Base-by-base conservation (phyloP, 2,888 invertebrate genomes). In the Branchipolynoe longqiensis region DNA sequence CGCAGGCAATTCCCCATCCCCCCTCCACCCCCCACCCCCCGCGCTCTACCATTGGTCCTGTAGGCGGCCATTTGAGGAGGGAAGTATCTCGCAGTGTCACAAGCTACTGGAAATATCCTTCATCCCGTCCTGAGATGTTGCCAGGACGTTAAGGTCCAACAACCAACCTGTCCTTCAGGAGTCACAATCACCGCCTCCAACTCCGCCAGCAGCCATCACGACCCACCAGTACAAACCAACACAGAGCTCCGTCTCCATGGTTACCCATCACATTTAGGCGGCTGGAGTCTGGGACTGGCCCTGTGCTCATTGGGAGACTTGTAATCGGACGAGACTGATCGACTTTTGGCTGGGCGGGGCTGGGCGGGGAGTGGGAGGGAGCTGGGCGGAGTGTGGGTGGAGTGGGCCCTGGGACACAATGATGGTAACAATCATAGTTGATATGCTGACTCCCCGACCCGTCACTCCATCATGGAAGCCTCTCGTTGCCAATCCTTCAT, bases 241-340 rank as follows among this genome's bases (percentile, higher is more conserved):
- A 25, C 25, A 25, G 25, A 38, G n/a, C 82, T 41, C 62, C 81
- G 38, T 48, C 36, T 56, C 28, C 56, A 41, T 33, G 78, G 69
- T 69, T 69, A 69, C 69, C 69, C 69, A 69, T 69, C 69, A 69
- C 69, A 69, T 69, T 69, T 69, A 69, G 69, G 69, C n/a, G 69
- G 69, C 36, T 69, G 38, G 69, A 69, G 69, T 69, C 69, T 69
- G 69, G 69, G 69, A 25, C 69, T 69, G 69, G 69, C 38, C 36
- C 38, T 18, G 69, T 69, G 36, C 69, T 33, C 69, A 69, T 6
- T 69, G 36, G 33, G 69, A 36, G 69, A 33, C 69, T 69, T 69
- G 36, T 69, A 69, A 69, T 69, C 69, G 69, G 69, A 69, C 12
- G n/a, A 36, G 69, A 69, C 69, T 69, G 69, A 69, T 69, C 36